phyloP scores from a whole-genome alignment of 2,797 vertebrate genomes.

The Paguma larvata region DNA sequence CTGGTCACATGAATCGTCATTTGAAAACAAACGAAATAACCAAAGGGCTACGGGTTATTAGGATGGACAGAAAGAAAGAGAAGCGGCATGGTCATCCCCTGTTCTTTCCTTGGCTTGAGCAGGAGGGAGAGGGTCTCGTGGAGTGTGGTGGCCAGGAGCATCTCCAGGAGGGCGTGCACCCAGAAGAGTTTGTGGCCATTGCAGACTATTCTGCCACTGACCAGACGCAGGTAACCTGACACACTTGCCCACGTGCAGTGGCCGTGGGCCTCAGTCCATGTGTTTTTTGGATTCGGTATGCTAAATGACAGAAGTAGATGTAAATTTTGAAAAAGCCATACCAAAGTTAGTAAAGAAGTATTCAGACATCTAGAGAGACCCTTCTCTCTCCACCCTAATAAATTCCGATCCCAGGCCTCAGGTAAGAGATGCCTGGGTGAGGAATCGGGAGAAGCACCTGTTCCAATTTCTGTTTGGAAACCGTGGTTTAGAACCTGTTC shows the following conservation, averaged over 20 bases:
- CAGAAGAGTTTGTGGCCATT: constrained; percentile 79
- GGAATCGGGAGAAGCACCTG: not conserved
- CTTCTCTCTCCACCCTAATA: not conserved
- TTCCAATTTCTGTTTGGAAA: not conserved
- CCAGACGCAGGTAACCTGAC: constrained; percentile 79
- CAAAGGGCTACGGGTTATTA: not conserved
- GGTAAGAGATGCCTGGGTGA: not conserved
- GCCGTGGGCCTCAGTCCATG: accelerated
- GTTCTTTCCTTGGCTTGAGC: not conserved
- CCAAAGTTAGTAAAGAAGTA: not conserved
- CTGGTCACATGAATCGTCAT: not conserved
- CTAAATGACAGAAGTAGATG: not conserved
- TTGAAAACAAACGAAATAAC: not conserved
- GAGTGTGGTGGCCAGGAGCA: not conserved
- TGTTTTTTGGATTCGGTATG: not conserved
- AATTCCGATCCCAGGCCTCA: not conserved
- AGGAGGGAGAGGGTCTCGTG: constrained; percentile 52
- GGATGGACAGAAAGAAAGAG: not conserved
- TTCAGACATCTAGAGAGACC: not conserved
- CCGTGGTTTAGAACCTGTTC: not conserved
- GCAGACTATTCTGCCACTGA: constrained; percentile 80
- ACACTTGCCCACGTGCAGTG: not conserved
- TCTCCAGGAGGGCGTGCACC: not conserved
- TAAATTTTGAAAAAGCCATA: not conserved
- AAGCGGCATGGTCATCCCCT: not conserved